Evolutionary conservation across 2,113 vertebrate species (phyloP).

Genomic region (Trachemys scripta): DNA sequence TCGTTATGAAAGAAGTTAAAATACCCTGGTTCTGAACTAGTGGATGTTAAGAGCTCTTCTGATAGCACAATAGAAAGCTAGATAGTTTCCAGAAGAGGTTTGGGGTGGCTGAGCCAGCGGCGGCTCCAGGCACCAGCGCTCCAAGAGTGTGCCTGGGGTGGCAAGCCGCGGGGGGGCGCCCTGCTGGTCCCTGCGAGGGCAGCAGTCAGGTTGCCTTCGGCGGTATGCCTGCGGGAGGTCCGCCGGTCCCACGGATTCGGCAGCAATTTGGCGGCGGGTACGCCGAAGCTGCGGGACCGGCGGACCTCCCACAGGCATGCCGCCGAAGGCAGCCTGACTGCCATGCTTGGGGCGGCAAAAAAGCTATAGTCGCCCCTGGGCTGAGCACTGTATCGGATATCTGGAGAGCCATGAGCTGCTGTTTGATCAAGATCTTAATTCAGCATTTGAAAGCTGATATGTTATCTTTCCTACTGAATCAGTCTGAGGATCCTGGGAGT

Average conservation of each 20-base stretch:
- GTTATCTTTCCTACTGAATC: neutral
- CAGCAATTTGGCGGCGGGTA: too few species aligned
- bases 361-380: neutral
- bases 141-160: too few species aligned
- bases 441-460: neutral
- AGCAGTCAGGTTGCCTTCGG: too few species aligned
- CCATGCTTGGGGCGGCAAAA: too few species aligned
- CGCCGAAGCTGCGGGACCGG: too few species aligned
- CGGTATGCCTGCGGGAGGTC: too few species aligned
- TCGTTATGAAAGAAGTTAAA: accelerated
- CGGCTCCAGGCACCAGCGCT: too few species aligned
- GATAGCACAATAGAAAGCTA: neutral
- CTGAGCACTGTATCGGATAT: accelerated
- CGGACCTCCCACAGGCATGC: too few species aligned
- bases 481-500: neutral
- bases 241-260: too few species aligned
- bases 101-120: neutral
- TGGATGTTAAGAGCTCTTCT: neutral
- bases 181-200: too few species aligned
- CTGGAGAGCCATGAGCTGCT: neutral
- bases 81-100: neutral
- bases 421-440: neutral
- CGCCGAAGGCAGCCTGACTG: too few species aligned
- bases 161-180: too few species aligned
- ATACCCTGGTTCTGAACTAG: neutral